A percentile compares a stretch with the other conserved stretches of the same genome.
Evolutionary conservation across 2,113 vertebrate genomes (phyloP).

Genomic region (Pituophis catenifer): DNA sequence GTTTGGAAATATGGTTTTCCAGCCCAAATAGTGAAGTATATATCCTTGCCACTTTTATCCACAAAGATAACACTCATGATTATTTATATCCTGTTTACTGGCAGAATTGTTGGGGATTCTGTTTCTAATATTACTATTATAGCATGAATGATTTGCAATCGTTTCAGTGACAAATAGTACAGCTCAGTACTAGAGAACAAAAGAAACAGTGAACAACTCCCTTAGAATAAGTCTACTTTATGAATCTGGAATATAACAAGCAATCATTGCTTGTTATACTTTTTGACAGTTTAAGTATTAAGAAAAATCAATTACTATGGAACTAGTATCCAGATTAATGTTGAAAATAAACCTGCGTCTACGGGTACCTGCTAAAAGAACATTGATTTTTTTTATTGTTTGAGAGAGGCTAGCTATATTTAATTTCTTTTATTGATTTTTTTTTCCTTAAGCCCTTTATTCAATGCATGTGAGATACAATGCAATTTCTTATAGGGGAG

Average conservation of each 20-base stretch:
- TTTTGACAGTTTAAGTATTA: conserved; percentile 69
- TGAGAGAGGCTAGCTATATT: conserved; percentile 64
- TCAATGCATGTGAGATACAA: conserved; percentile 59
- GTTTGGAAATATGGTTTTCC: not conserved
- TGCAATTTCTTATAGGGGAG: conserved; percentile 57
- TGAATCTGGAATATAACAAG: conserved; percentile 66
- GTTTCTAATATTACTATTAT: conserved; percentile 45
- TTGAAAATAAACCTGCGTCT: conserved; percentile 67
- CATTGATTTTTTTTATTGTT: conserved; percentile 69
- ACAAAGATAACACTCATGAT: not conserved
- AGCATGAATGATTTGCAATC: conserved; percentile 30
- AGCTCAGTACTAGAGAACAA: conserved; percentile 29
- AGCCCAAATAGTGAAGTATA: conserved; percentile 11
- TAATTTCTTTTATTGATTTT: conserved; percentile 69
- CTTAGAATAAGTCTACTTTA: conserved; percentile 47
- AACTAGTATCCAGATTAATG: conserved; percentile 64
- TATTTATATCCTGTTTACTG: not conserved
- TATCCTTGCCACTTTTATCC: conserved; percentile 4
- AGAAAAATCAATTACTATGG: conserved; percentile 68
- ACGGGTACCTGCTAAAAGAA: conserved; percentile 52
- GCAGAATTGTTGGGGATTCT: conserved; percentile 34
- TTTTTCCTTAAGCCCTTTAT: conserved; percentile 54
- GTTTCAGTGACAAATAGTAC: conserved; percentile 35
- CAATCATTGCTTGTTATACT: conserved; percentile 68
- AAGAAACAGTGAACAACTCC: not conserved